Evolutionary conservation across 2,888 invertebrate genomes (phyloP), one percentile per base, ranked within the genome.

Genomic region (Cylindroiulus punctatus): DNA sequence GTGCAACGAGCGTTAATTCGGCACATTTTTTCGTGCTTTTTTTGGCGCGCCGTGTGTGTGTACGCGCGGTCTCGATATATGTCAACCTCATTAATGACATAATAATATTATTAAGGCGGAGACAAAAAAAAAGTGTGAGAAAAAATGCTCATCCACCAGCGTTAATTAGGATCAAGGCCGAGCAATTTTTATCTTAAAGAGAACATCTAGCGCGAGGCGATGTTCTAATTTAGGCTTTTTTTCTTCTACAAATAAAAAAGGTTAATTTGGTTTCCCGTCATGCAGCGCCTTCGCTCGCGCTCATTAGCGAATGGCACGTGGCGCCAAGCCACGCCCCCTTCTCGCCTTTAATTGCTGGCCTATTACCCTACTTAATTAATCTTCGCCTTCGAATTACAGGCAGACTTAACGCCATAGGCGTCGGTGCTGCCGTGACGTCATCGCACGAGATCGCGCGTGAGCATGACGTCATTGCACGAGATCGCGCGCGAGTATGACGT

Each of bases 101-200:
- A 52, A 52, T 52, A 52, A 52, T 52, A 52, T n/a, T 52, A 52
- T 52, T 52, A 52, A 52, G 52, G 52, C 52, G 52, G 52, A 52
- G 52, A 52, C 52, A 52, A 52, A 52, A 52, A 52, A 36, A 52
- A 52, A 52, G 19, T 52, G 52, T 52, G 52, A 52, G 52, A 52
- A 52, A 52, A 52, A 52, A 52, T 17, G 52, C 52, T 52, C 52
- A 52, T 52, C 52, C 52, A 52, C n/a, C 19, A 36, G 52, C 52
- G 52, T 52, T 52, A 52, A 52, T 52, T 52, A 52, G 52, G 52
- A 52, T 52, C 52, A 52, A 52, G 52, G 52, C 52, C 52, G 52
- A 19, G 52, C 7, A 5, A 19, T 52, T 52, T 52, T 52, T 52
- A 52, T 52, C 52, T 52, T 52, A 52, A 52, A 52, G 52, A 52